These are phyloP conservation scores for Rhinoraja longicauda DNA, from an alignment of 2,797 vertebrate genomes.

Conservation along the genomic window DNA sequence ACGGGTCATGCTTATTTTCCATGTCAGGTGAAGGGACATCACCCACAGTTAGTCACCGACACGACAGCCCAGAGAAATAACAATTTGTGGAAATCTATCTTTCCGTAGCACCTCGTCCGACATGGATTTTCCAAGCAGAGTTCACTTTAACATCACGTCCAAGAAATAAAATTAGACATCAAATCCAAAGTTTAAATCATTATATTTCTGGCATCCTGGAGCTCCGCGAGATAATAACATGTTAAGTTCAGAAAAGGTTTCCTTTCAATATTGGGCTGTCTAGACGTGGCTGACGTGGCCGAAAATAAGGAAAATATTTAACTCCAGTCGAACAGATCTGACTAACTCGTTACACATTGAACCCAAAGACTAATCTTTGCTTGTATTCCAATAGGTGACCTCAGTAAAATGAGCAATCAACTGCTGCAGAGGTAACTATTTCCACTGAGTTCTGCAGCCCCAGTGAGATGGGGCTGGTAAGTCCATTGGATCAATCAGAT, in stretches of 20 bases:
- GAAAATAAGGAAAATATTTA: constrained; percentile 36
- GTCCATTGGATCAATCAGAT: neutral
- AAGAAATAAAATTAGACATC: constrained; percentile 10
- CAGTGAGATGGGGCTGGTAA: neutral
- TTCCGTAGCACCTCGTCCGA: too few relatives aligned
- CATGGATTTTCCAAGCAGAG: neutral
- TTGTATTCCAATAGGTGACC: constrained; percentile 11
- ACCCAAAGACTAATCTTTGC: neutral
- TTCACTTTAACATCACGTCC: neutral
- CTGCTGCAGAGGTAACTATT: constrained; percentile 8
- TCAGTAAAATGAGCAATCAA: constrained; percentile 19
- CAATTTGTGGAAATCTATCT: constrained; percentile 9
- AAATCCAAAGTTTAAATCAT: neutral
- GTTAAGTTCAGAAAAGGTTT: neutral
- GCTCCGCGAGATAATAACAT: neutral
- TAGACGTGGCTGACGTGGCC: constrained; percentile 35
- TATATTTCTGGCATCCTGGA: neutral
- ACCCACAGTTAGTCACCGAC: neutral
- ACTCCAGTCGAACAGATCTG: constrained; percentile 11
- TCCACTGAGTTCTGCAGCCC: neutral
- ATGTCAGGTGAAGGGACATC: too few relatives aligned
- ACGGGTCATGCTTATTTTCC: neutral
- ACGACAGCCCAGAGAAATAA: neutral
- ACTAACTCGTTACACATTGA: constrained; percentile 35
- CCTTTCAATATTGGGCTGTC: neutral